Base-by-base conservation (phyloP, 1,140 invertebrate genomes). In the Microvelia longipes region DNA sequence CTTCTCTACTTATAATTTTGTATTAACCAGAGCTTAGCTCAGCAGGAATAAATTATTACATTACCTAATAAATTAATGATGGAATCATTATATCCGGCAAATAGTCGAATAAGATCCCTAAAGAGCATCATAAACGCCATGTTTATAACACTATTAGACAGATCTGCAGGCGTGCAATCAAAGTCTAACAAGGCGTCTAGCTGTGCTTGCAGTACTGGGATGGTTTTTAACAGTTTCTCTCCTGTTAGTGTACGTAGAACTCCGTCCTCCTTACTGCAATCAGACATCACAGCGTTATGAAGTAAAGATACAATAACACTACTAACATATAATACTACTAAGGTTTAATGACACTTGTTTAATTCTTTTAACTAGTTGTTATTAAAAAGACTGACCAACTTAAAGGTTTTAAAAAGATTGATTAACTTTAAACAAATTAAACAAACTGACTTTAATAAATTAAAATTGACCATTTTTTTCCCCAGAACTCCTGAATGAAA, bases 31-130 rank as follows among this genome's bases (percentile, higher is more conserved):
- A n/a, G n/a, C n/a, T n/a, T n/a, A n/a, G n/a, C n/a, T n/a, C n/a
- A n/a, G n/a, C n/a, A n/a, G n/a, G n/a, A n/a, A n/a, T n/a, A n/a
- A n/a, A n/a, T n/a, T n/a, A n/a, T n/a, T n/a, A n/a, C n/a, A n/a
- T 79, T 80, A 90, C 89, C 89, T 81, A 99, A 83, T 74, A 99
- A 86, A 85, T 99, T 99, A 77, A 99, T 99, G 75, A 99, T 96
- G 74, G 95, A 97, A 82, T 99, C 97, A 81, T 99, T 99, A 83
- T 99, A 99, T 80, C 96, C 98, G 66, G 97, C 98, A 85, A 99
- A 99, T 70, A 99, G 83, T 75, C 97, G 87, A 79, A 99, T 99
- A 75, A 99, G 87, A 85, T 99, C 98, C 81, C 96, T 87, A 82
- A 99, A 99, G 63, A 99, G 85, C 70, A 99, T 83, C 90, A 98